Evolutionary conservation across 2,113 vertebrate species (phyloP).

Genomic region (Pluvianellus socialis): DNA sequence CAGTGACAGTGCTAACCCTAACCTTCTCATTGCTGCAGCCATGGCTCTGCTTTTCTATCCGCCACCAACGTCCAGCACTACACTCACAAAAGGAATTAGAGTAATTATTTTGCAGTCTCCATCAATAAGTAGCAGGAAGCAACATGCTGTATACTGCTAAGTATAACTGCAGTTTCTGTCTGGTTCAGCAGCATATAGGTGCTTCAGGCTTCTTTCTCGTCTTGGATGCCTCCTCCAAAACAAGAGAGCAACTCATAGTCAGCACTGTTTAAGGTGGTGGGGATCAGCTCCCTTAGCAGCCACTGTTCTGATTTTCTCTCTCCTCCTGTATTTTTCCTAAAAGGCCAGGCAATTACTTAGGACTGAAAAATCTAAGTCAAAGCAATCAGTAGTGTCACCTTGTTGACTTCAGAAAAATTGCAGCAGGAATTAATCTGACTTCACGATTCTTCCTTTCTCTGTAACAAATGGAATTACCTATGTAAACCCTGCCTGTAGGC

Average conservation of each 20-base stretch:
- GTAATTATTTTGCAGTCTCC: neutral
- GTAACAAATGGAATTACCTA: neutral
- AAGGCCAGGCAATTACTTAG: neutral
- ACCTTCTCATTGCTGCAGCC: neutral
- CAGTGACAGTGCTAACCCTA: neutral
- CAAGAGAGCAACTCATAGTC: neutral
- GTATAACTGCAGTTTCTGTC: neutral
- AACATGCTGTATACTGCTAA: neutral
- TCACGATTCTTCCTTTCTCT: neutral
- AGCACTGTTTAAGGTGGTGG: neutral
- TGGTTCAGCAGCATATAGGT: neutral
- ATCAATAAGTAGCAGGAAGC: neutral
- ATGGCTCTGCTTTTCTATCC: neutral
- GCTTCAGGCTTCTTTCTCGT: neutral
- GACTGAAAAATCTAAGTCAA: conserved; percentile 4
- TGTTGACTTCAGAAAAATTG: neutral
- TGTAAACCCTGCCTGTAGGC: neutral
- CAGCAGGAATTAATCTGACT: neutral
- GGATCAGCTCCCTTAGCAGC: neutral
- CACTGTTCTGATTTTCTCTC: neutral
- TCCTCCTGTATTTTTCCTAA: neutral
- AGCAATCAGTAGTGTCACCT: conserved; percentile 5
- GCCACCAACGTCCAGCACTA: neutral
- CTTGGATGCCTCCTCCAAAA: neutral
- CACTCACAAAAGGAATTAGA: neutral